Evolutionary conservation across 2,888 invertebrate species (phyloP).

Genomic region (Amiota mariae): DNA sequence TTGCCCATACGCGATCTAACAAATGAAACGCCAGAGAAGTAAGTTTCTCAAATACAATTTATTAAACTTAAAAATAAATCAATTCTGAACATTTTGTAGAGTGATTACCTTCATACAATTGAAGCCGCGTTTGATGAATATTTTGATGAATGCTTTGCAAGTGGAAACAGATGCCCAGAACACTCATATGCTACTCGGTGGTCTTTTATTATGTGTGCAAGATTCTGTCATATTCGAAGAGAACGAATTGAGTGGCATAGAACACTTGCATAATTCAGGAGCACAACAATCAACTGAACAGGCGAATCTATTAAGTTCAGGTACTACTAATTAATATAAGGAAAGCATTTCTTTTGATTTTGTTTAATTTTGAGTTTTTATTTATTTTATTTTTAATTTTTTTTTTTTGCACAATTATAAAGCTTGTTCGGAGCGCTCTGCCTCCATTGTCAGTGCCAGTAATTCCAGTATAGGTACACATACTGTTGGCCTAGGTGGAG

Average conservation of each 20-base stretch:
- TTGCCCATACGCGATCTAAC: constrained; percentile 82
- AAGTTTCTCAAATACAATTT: constrained; percentile 34
- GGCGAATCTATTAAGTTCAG: constrained; percentile 80
- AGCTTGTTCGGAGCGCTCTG: constrained; percentile 74
- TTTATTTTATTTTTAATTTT: constrained; percentile 41
- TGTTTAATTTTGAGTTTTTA: constrained; percentile 28
- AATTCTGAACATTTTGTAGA: constrained; percentile 48
- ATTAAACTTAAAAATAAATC: background rate
- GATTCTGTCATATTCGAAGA: constrained; percentile 86
- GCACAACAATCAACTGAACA: constrained; percentile 62
- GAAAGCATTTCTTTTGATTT: background rate
- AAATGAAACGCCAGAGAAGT: constrained; percentile 76
- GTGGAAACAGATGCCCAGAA: constrained; percentile 89
- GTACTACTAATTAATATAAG: constrained; percentile 70
- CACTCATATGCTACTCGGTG: constrained; percentile 90
- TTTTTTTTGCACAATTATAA: constrained; percentile 38
- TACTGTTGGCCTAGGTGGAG: constrained; percentile 67
- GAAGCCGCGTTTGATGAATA: constrained; percentile 84
- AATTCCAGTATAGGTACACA: constrained; percentile 72
- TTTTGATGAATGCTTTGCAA: constrained; percentile 87
- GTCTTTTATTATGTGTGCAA: constrained; percentile 84
- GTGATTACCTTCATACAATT: constrained; percentile 79
- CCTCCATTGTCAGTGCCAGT: constrained; percentile 72
- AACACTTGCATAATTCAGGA: constrained; percentile 75
- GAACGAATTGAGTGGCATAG: constrained; percentile 77